A percentile compares a stretch with the other conserved stretches of the same genome.
Conservation (phyloP, 1,140 invertebrate species). For the Homarus americanus region DNA sequence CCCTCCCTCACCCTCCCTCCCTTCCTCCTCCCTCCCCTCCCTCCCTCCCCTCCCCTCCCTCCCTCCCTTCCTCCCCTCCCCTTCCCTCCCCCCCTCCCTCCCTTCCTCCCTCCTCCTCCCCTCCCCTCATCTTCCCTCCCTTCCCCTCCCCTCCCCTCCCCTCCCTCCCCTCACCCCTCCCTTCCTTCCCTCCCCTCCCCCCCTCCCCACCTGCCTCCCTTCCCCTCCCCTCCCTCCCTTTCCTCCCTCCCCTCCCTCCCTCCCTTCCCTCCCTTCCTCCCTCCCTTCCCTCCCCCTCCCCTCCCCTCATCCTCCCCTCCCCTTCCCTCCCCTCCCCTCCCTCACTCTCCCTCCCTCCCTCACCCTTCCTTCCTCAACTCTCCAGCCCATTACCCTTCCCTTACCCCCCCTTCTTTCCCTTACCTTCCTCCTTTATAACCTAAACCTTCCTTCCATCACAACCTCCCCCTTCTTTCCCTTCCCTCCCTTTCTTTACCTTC, state of each 20-base stretch:
- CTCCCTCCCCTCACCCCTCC: not conserved
- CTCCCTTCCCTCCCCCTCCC: not conserved
- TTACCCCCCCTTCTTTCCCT: no score
- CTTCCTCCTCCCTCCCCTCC: not conserved
- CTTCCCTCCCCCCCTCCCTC: not conserved
- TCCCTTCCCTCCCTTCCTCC: not conserved
- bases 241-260: not conserved
- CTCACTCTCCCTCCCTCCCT: not conserved
- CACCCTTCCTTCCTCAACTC: not conserved
- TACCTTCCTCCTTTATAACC: no score
- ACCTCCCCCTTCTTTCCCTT: no score
- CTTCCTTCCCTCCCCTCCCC: not conserved
- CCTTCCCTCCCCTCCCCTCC: not conserved
- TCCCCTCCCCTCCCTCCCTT: not conserved
- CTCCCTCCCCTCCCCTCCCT: not conserved
- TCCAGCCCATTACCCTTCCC: not conserved
- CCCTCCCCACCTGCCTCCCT: not conserved
- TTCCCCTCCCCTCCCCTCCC: not conserved
- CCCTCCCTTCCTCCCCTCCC: not conserved
- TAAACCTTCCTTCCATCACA: no score
- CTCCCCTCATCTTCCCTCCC: not conserved
- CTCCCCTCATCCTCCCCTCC: not conserved
- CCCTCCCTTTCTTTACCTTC: not conserved
- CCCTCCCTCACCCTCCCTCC: not conserved
- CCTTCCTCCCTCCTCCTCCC: not conserved